A percentile compares a stretch with the other conserved stretches of the same genome.
phyloP scores from a whole-genome alignment of 2,113 vertebrate genomes.

The Ictalurus furcatus region DNA sequence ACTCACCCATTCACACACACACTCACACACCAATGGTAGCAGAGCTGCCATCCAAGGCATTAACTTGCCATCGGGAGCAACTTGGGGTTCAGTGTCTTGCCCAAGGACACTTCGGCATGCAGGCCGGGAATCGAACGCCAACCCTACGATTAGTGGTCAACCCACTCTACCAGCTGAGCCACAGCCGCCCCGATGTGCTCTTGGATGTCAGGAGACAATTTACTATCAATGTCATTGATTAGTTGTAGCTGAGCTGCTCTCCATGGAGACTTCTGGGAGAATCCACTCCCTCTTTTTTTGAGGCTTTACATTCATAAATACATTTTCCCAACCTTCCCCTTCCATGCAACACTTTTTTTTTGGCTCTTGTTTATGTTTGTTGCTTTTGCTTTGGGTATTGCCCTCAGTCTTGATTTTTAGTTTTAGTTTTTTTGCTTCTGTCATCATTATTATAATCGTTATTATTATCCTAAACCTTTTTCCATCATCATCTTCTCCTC shows the following conservation, averaged over 20 bases:
- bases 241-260: neutral
- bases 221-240: neutral
- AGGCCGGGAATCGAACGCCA: too few species aligned
- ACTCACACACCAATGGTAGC: too few species aligned
- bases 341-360: neutral
- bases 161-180: too few species aligned
- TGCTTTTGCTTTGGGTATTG: neutral
- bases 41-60: too few species aligned
- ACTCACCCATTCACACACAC: too few species aligned
- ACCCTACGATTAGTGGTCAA: too few species aligned
- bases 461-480: neutral
- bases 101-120: too few species aligned
- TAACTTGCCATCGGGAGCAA: too few species aligned
- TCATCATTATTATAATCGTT: neutral
- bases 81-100: too few species aligned
- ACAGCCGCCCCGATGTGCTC: neutral
- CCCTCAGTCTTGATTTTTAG: neutral
- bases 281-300: neutral
- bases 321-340: neutral
- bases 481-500: neutral
- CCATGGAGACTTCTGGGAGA: neutral
- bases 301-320: neutral
- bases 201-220: neutral
- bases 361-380: neutral
- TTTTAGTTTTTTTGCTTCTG: neutral